Conservation (phyloP, 2,888 invertebrate genomes). For the Ophion obscuratus region DNA sequence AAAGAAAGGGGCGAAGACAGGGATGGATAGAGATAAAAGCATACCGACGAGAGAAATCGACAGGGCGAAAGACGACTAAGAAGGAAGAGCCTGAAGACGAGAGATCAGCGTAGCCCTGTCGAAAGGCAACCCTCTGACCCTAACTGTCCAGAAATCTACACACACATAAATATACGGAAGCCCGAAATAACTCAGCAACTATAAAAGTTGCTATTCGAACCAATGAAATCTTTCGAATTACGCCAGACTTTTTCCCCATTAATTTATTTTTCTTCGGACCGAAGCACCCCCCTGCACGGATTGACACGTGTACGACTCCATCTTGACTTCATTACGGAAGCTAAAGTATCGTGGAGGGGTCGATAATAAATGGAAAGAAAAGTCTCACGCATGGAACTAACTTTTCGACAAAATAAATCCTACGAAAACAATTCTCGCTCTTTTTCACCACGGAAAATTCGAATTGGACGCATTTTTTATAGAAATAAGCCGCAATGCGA, state of each 20-base stretch:
- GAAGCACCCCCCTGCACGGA: no score
- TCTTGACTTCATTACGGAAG: no score
- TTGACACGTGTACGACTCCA: no score
- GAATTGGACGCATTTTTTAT: no score
- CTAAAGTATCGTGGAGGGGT: no score
- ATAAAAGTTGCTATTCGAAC: conserved; percentile 3
- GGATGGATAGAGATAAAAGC: not conserved
- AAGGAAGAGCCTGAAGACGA: no score
- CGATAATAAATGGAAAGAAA: no score
- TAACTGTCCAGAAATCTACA: not conserved
- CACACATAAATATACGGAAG: not conserved
- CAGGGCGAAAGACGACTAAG: not conserved
- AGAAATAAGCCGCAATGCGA: no score
- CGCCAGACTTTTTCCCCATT: conserved; percentile 6
- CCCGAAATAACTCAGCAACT: not conserved
- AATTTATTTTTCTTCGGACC: not conserved
- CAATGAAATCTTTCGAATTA: conserved; percentile 13
- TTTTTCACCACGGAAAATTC: no score
- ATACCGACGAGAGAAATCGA: not conserved
- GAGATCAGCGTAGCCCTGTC: not conserved
- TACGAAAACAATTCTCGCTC: no score
- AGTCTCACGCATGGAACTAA: no score
- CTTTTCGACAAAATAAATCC: no score
- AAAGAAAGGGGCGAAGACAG: not conserved
- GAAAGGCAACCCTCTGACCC: conserved; percentile 14